Conservation (phyloP, 2,113 vertebrate genomes). For the Illadopsis cleaveri region DNA sequence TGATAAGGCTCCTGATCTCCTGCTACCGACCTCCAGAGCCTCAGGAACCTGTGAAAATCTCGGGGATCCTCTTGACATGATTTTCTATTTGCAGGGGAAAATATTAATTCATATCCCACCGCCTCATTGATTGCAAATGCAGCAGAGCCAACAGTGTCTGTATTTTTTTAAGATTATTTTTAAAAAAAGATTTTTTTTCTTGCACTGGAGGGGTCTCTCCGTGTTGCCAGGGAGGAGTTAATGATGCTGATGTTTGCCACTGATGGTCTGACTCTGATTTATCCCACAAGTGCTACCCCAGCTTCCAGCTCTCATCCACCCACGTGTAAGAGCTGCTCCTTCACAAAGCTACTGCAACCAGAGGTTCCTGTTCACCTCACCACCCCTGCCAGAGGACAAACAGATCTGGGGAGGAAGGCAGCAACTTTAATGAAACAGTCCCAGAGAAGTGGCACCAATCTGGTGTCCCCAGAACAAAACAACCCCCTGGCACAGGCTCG, state of each 20-base stretch:
- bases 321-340: not conserved
- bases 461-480: not conserved
- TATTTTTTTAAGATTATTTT: not conserved
- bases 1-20: not conserved
- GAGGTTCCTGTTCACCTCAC: not conserved
- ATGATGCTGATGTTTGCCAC: not conserved
- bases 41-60: not conserved
- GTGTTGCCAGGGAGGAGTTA: not conserved
- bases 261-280: not conserved
- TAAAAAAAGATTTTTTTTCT: too few species aligned
- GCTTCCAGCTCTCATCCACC: not conserved
- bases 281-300: accelerated
- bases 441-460: not conserved
- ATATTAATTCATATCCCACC: not conserved
- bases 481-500: not conserved
- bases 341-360: not conserved
- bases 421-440: not conserved
- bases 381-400: not conserved
- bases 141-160: not conserved
- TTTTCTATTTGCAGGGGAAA: not conserved
- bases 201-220: not conserved
- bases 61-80: not conserved
- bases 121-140: not conserved
- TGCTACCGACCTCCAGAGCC: not conserved
- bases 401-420: not conserved